Evolutionary conservation across 2,113 vertebrate species (phyloP), one percentile per base, ranked within the genome.

Genomic region (Rhombomys opimus): DNA sequence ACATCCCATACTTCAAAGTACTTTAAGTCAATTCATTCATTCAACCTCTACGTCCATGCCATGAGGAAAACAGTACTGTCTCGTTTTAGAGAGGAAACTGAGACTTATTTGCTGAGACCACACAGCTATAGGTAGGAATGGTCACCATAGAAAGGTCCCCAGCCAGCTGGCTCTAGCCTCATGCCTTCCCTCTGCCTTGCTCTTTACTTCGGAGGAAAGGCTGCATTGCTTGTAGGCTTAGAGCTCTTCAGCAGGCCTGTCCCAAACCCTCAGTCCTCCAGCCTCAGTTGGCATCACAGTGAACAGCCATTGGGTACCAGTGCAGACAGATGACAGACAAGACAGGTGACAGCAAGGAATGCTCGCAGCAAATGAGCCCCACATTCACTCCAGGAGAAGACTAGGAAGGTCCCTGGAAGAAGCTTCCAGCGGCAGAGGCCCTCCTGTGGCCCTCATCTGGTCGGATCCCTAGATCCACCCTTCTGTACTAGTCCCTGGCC

Each of bases 21-120:
- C 46, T n/a, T 70, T 61, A 59, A 88, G 92, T 50, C 25, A 73
- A 93, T 41, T 23, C 27, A 61, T n/a, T 73, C 82, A 32, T 27
- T 82, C 61, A 75, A 61, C 7, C 90, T 46, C 81, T 70, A 46
- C 11, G 50, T 54, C 22, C 35, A 18, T 46, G 11, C 87, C 52
- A 23, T 0, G 30, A 82, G 72, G 32, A 23, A 86, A 41, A 46
- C 50, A 10, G 46, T 50, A 38, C 65, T 10, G 15, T 57, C 63
- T 73, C 75, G 35, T 35, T 72, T 75, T 12, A 75, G 57, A 5
- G 41, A 70, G 63, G 11, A 93, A 82, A 87, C 82, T 25, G 70
- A 94, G 89, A 76, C 75, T 90, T n/a, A 14, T 27, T 90, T 23
- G 93, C 93, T 67, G 76, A 95, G 78, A 61, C 59, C 82, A 77